Conservation (phyloP, 2,888 invertebrate genomes). For the Heteromurus nitidus region DNA sequence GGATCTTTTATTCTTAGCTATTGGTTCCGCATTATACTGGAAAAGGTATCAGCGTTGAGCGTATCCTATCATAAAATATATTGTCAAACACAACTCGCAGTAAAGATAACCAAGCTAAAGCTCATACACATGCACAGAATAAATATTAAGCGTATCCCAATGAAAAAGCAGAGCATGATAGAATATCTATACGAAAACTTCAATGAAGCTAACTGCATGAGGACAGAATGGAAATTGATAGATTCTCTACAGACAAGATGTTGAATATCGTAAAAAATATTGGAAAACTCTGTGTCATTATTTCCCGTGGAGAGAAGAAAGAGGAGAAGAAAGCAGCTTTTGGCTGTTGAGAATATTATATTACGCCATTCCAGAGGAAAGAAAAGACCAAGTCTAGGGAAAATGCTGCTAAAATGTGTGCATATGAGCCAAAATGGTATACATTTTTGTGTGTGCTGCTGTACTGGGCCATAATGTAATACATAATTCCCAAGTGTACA, state of each 20-base stretch:
- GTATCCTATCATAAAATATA: slow-evolving; percentile 37
- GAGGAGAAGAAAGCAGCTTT: not conserved
- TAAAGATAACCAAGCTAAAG: slow-evolving; percentile 43
- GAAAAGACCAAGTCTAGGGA: not conserved
- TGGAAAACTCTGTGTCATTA: slow-evolving; percentile 19
- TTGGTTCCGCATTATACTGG: not conserved
- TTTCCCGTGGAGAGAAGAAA: not conserved
- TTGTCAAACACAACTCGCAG: slow-evolving; percentile 20
- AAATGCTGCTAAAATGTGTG: slow-evolving; percentile 4
- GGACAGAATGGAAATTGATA: slow-evolving; percentile 25
- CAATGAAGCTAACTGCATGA: not conserved
- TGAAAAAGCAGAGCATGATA: not conserved
- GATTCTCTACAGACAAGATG: slow-evolving; percentile 32
- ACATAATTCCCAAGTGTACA: slow-evolving; percentile 25
- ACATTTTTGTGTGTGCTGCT: not conserved
- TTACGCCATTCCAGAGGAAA: not conserved
- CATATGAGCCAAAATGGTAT: slow-evolving; percentile 22
- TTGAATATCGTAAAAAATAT: slow-evolving; percentile 35
- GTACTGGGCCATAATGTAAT: slow-evolving; percentile 22
- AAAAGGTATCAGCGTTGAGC: not conserved
- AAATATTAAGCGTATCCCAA: slow-evolving; percentile 17
- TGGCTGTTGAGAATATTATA: not conserved
- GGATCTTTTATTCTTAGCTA: slow-evolving; percentile 11
- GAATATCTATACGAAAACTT: too few species aligned
- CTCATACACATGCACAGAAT: slow-evolving; percentile 40